Evolutionary conservation across 2,888 invertebrate species (phyloP), one percentile per base, ranked within the genome.

Genomic region (Pachydiplax longipennis): DNA sequence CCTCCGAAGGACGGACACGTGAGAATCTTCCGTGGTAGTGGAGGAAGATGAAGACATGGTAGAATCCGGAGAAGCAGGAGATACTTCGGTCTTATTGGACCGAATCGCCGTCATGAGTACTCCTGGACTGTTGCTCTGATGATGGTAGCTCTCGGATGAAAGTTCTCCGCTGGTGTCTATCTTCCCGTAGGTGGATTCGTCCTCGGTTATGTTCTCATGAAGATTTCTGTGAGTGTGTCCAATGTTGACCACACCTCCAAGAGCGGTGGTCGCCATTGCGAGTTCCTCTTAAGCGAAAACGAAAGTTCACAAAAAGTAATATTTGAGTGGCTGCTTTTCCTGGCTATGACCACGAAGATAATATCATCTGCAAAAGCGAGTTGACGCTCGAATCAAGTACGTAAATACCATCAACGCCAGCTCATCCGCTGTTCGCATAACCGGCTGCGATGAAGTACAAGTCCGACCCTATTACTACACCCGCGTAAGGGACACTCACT

Each of bases 221-320:
- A 87, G 58, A 37, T 61, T 61, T 22, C 87, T 58, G n/a, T 87
- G 87, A 13, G 73, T 65, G n/a, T 1, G 73, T 31, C 87, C 87
- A 35, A 87, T 87, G 65, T 87, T 61, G 35, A 87, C 87, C 61
- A 87, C 87, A 37, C 87, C 87, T 35, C 87, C 87, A n/a, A 58
- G 58, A 35, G 37, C 58, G n/a, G 87, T 61, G 31, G 61, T 65
- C 1, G 87, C 61, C 87, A 87, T 87, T 18, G 31, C 61, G 2
- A 40, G 2, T 0, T 31, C 18, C 13, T 13, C 1, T n/a, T 53
- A 31, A 8, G n/a, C 5, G 58, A 12, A 58, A 37, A 0, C 44
- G 44, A 44, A 44, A 44, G 18, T 37, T 6, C 22, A 12, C 37
- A 35, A 0, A 35, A 18, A 35, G 37, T 10, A n/a, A 22, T 0